Evolutionary conservation across 37 sponge, comb jelly and placozoan genomes (phyloP), one percentile per base, ranked within the genome.

Genomic region (Geodia barretti): DNA sequence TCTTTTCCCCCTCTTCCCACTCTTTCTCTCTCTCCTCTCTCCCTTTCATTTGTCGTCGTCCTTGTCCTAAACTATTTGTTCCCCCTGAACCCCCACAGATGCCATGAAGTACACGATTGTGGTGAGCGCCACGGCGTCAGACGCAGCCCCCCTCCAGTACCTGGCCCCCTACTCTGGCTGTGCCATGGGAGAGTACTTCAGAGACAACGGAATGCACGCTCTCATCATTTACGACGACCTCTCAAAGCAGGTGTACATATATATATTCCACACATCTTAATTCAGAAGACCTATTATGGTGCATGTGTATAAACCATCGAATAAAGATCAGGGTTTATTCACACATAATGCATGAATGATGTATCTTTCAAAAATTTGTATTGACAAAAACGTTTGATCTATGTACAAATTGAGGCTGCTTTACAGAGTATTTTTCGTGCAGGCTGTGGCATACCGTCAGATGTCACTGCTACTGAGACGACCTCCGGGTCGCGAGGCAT

Each of bases 381-480:
- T 2, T 34, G 4, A 34, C 3, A 2, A 19, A 17, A 3, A n/a
- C n/a, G n/a, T n/a, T n/a, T n/a, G n/a, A n/a, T n/a, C n/a, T n/a
- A n/a, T n/a, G n/a, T n/a, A n/a, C n/a, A n/a, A n/a, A n/a, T n/a
- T n/a, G n/a, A n/a, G n/a, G n/a, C n/a, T n/a, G n/a, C n/a, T n/a
- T n/a, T 11, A 21, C 34, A 29, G 7, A 73, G 34, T 59, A 24
- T 34, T 23, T 35, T 76, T 29, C 39, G 33, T 43, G 1, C 74
- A 97, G 94, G 99, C 99, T 66, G 99, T 98, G 17, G 99, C 99
- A 39, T 98, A 98, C 85, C 92, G 99, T 71, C 99, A 98, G 92
- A 98, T 98, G 99, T 98, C 99, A 3, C 91, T 98, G 81, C 77
- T 98, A 74, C 89, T 98, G 64, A 86, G 99, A 14, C 88, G 99